phyloP scores from a whole-genome alignment of 2,797 vertebrate genomes.

The Pantherophis alleghaniensis region DNA sequence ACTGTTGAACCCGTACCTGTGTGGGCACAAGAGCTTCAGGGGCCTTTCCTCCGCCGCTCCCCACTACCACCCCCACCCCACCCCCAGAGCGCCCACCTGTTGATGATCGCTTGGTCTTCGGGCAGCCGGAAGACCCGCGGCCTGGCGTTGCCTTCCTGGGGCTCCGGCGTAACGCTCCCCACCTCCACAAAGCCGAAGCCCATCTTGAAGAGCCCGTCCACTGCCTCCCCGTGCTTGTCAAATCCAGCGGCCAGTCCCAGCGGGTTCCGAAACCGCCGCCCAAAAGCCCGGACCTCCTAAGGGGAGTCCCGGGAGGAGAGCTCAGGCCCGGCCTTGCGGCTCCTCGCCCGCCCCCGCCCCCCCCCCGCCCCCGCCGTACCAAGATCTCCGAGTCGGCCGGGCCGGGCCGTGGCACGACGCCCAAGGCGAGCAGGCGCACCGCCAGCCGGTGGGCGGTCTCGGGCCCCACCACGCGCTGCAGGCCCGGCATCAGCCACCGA shows the following conservation, averaged over 20 bases:
- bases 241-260: slow-evolving; percentile 95
- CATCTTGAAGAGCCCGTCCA: slow-evolving; percentile 88
- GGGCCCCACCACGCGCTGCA: slow-evolving; percentile 79
- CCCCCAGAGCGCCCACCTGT: slow-evolving; percentile 77
- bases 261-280: slow-evolving; percentile 87
- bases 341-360: fast-evolving
- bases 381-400: slow-evolving; percentile 66
- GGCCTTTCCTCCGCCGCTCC: background rate
- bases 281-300: slow-evolving; percentile 85
- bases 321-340: background rate
- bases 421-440: slow-evolving; percentile 75
- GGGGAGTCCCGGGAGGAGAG: background rate
- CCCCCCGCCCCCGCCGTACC: background rate
- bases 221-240: slow-evolving; percentile 90
- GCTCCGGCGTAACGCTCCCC: slow-evolving; percentile 89
- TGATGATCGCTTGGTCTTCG: slow-evolving; percentile 86
- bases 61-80: background rate
- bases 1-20: slow-evolving; percentile 96
- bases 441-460: slow-evolving; percentile 85
- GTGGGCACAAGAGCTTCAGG: fast-evolving
- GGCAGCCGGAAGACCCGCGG: slow-evolving; percentile 90
- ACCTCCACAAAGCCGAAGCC: slow-evolving; percentile 98
- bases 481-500: slow-evolving; percentile 80
- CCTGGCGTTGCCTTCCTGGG: slow-evolving; percentile 91
- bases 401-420: slow-evolving; percentile 76